phyloP scores from a whole-genome alignment of 2,888 invertebrate genomes.

The Lissonota sp. region DNA sequence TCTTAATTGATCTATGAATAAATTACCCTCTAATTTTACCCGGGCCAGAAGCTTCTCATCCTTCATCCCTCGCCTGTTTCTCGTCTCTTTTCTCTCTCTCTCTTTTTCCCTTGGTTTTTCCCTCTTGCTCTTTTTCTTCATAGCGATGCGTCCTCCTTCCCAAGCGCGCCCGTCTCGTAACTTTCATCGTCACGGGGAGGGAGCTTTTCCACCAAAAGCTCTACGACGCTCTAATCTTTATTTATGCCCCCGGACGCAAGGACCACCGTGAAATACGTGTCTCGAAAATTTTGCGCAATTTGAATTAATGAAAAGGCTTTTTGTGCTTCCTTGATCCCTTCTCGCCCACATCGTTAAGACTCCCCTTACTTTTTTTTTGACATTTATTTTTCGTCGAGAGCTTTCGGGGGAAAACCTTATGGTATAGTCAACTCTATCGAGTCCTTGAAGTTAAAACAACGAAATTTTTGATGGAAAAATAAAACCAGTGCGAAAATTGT shows the following conservation, averaged over 20 bases:
- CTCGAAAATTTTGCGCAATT: conserved; percentile 66
- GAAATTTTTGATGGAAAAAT: too few species aligned
- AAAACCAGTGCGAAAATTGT: too few species aligned
- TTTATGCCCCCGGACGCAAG: conserved; percentile 65
- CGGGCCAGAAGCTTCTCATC: conserved; percentile 24
- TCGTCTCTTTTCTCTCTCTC: not conserved
- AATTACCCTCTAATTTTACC: conserved; percentile 66
- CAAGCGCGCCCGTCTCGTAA: not conserved
- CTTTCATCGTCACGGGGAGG: conserved; percentile 17
- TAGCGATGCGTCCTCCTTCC: too few species aligned
- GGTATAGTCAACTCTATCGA: too few species aligned
- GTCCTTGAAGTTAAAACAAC: too few species aligned
- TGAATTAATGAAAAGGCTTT: conserved; percentile 68
- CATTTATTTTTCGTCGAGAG: not conserved
- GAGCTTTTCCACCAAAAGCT: conserved; percentile 1
- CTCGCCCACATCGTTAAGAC: conserved; percentile 13
- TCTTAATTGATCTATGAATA: conserved; percentile 74
- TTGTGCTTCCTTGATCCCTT: conserved; percentile 42
- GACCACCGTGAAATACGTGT: conserved; percentile 56
- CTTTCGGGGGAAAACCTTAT: too few species aligned
- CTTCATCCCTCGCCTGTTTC: not conserved
- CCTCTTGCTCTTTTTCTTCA: too few species aligned
- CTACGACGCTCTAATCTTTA: conserved; percentile 69
- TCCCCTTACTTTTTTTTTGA: not conserved
- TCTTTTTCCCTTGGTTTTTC: not conserved